phyloP scores from a whole-genome alignment of 2,113 vertebrate species.

The Lontra canadensis region DNA sequence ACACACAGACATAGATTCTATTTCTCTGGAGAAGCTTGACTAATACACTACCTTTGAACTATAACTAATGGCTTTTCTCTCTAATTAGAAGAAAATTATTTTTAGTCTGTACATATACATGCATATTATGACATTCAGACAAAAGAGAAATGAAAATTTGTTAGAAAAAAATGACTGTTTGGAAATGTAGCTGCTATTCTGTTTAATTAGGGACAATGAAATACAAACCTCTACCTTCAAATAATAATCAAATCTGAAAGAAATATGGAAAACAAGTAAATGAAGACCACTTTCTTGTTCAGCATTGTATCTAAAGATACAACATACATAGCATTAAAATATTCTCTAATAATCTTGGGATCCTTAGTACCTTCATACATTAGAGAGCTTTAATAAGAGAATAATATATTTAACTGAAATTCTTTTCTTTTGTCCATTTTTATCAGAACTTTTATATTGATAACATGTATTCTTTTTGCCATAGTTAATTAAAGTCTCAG shows the following conservation, averaged over 20 bases:
- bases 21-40: neutral
- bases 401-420: neutral
- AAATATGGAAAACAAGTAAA: neutral
- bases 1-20: neutral
- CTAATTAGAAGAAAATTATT: neutral
- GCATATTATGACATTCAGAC: neutral
- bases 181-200: neutral
- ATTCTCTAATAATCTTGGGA: neutral
- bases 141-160: neutral
- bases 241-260: neutral
- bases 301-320: neutral
- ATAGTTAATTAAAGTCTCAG: slow-evolving; percentile 49
- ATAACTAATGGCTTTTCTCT: neutral
- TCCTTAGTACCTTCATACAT: neutral
- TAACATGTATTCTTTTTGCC: neutral
- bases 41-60: neutral
- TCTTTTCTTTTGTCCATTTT: slow-evolving; percentile 39
- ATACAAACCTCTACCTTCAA: neutral
- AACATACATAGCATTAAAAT: neutral
- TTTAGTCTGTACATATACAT: neutral
- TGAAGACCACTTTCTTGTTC: neutral
- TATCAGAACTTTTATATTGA: neutral
- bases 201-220: slow-evolving; percentile 2
- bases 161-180: neutral
- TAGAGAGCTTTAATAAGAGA: neutral